Evolutionary conservation across 2,113 vertebrate genomes (phyloP).

Genomic region (Lycocorax pyrrhopterus): DNA sequence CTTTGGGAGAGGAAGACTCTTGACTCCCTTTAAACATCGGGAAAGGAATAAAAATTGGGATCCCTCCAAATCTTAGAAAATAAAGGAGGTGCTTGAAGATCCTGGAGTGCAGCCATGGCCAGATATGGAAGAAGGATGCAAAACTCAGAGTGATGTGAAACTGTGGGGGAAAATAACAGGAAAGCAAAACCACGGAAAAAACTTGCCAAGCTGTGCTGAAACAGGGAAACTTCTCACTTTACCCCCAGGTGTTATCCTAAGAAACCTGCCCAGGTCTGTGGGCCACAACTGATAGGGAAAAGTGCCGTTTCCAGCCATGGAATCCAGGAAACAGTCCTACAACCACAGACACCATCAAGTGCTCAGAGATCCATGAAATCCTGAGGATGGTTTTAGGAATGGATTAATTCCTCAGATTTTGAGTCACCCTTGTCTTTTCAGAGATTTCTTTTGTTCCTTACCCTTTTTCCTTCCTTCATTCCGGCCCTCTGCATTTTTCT

Average conservation of each 20-base stretch:
- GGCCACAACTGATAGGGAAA: neutral
- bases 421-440: neutral
- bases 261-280: neutral
- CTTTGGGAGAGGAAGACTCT: neutral
- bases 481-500: neutral
- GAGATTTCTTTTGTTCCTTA: neutral
- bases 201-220: neutral
- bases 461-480: neutral
- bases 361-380: neutral
- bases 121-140: neutral
- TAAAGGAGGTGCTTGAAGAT: neutral
- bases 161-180: neutral
- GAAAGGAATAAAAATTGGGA: neutral
- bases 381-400: neutral
- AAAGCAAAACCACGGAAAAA: neutral
- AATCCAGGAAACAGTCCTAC: neutral
- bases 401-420: neutral
- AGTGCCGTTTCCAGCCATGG: neutral
- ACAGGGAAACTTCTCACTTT: neutral
- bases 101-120: fast-evolving
- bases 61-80: neutral
- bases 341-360: neutral
- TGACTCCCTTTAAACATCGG: neutral
- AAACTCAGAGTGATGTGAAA: neutral
- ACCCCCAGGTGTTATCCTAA: neutral